Evolutionary conservation across 1,140 invertebrate species (phyloP).

Genomic region (Eciton burchellii): DNA sequence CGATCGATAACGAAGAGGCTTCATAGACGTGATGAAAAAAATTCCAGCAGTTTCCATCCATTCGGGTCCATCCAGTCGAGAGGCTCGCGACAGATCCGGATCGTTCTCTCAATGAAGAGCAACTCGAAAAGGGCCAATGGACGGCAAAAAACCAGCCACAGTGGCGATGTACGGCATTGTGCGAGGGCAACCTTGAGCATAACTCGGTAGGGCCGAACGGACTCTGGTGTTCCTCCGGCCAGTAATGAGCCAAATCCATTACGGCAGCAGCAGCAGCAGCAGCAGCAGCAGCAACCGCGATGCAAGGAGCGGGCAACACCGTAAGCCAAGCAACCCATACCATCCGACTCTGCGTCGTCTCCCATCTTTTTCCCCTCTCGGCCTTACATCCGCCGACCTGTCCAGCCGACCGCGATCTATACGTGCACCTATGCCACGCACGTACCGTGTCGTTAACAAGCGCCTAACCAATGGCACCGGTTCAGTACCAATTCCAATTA

Average conservation of each 20-base stretch:
- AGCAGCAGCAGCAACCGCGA: slow-evolving; percentile 38
- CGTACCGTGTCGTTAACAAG: slow-evolving; percentile 74
- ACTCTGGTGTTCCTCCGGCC: slow-evolving; percentile 48
- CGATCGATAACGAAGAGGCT: no score
- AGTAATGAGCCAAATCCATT: slow-evolving; percentile 78
- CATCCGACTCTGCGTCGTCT: slow-evolving; percentile 15
- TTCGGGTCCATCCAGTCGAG: background rate
- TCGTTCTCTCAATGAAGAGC: background rate
- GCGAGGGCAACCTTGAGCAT: slow-evolving; percentile 67
- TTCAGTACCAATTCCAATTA: slow-evolving; percentile 74
- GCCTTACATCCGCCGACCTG: background rate
- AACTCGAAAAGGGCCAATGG: background rate
- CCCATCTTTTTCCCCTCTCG: slow-evolving; percentile 24
- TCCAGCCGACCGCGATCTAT: slow-evolving; percentile 31
- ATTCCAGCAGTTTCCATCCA: background rate
- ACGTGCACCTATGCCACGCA: slow-evolving; percentile 69
- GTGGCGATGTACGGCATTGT: slow-evolving; percentile 50
- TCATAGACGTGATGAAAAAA: background rate
- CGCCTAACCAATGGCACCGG: slow-evolving; percentile 72
- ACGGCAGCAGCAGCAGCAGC: slow-evolving; percentile 59
- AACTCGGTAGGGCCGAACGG: slow-evolving; percentile 66
- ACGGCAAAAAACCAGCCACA: slow-evolving; percentile 25
- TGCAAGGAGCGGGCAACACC: slow-evolving; percentile 54
- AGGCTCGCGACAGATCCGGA: background rate
- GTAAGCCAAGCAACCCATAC: slow-evolving; percentile 54